These are phyloP conservation scores for Episyrphus balteatus DNA, from an alignment of 1,140 invertebrate genomes.

Conservation along the genomic window DNA sequence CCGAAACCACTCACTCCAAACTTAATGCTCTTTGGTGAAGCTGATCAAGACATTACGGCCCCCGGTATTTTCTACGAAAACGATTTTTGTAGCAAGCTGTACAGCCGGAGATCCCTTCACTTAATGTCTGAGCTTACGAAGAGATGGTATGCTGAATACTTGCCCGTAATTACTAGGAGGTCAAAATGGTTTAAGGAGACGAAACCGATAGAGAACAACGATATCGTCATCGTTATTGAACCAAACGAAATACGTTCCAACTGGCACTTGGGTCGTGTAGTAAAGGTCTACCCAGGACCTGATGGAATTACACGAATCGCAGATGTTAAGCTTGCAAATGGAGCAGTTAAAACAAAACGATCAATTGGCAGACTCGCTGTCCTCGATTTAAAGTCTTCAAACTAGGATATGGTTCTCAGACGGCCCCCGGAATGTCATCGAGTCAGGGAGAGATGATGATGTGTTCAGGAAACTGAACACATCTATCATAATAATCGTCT, in stretches of 20 bases:
- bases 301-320: neutral
- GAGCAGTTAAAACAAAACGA: no score
- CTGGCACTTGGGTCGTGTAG: slow-evolving; percentile 5
- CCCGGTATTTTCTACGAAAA: no score
- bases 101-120: no score
- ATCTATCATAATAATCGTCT: no score
- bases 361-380: no score
- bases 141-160: slow-evolving; percentile 9
- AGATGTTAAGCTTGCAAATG: neutral
- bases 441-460: no score
- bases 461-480: no score
- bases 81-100: no score
- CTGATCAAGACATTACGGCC: no score
- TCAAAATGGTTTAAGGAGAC: slow-evolving; percentile 6
- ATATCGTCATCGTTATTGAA: slow-evolving; percentile 7
- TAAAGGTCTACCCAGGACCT: neutral
- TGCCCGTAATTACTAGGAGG: slow-evolving; percentile 3
- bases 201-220: neutral
- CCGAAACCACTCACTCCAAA: slow-evolving; percentile 11
- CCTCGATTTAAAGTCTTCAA: no score
- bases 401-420: no score
- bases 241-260: neutral
- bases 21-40: slow-evolving; percentile 5
- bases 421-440: no score
- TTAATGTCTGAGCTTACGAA: neutral